A percentile compares a stretch with the other conserved stretches of the same genome.
phyloP scores from a whole-genome alignment of 1,140 invertebrate species.

The Drosophila azteca region DNA sequence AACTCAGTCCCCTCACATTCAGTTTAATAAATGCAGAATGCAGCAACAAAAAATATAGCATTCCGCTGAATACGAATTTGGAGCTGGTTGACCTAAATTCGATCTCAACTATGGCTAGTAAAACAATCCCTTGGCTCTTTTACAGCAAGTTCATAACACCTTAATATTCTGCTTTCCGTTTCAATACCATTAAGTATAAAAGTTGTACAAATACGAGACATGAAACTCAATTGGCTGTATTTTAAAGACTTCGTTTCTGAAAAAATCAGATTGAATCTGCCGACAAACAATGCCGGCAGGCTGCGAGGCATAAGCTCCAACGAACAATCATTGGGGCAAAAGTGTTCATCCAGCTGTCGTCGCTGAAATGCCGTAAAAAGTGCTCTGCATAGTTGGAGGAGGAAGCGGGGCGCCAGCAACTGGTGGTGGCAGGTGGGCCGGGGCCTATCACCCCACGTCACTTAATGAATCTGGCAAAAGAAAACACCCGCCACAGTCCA shows the following conservation, averaged over 20 bases:
- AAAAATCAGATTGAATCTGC: background rate
- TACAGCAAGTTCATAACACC: too few relatives aligned
- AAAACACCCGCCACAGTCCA: slow-evolving; percentile 19
- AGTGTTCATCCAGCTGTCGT: slow-evolving; percentile 60
- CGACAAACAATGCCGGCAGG: slow-evolving; percentile 9
- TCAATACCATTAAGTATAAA: too few relatives aligned
- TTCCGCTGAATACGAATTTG: too few relatives aligned
- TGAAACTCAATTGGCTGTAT: too few relatives aligned
- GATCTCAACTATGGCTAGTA: too few relatives aligned
- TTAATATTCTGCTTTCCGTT: too few relatives aligned
- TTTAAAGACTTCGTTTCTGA: background rate
- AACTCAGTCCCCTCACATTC: too few relatives aligned
- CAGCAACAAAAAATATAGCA: too few relatives aligned
- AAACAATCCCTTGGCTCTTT: too few relatives aligned
- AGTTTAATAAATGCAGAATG: too few relatives aligned
- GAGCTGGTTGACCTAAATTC: too few relatives aligned
- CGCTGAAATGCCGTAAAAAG: slow-evolving; percentile 29
- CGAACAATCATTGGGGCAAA: slow-evolving; percentile 52
- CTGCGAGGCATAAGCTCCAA: slow-evolving; percentile 10
- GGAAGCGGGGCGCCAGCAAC: slow-evolving; percentile 32
- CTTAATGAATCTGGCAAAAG: slow-evolving; percentile 57
- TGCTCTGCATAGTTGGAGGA: slow-evolving; percentile 21
- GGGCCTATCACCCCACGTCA: slow-evolving; percentile 37
- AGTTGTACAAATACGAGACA: too few relatives aligned
- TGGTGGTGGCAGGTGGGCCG: slow-evolving; percentile 46